These are phyloP conservation scores for Perdita meconis DNA, from an alignment of 2,888 invertebrate species.

Conservation along the genomic window DNA sequence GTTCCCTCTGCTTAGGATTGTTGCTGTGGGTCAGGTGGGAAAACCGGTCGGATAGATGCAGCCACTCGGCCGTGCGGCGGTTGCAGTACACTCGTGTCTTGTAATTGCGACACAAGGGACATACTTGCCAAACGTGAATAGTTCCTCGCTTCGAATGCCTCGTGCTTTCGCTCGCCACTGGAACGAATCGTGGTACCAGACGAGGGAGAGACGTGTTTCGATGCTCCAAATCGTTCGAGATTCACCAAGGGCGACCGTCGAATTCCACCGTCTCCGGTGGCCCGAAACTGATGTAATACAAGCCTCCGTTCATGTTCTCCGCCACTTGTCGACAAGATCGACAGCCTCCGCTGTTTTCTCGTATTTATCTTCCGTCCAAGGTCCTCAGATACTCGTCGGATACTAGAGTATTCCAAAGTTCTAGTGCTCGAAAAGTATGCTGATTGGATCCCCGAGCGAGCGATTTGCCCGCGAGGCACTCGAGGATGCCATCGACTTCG, in stretches of 20 bases:
- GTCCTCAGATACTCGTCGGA: too few relatives aligned
- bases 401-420: too few relatives aligned
- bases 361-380: too few relatives aligned
- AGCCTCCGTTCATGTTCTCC: too few relatives aligned
- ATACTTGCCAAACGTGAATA: slow-evolving; percentile 49
- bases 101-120: slow-evolving; percentile 48
- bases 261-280: background rate
- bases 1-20: slow-evolving; percentile 52
- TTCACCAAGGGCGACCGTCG: background rate
- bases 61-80: slow-evolving; percentile 14
- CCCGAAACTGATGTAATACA: too few relatives aligned
- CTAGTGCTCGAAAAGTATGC: too few relatives aligned
- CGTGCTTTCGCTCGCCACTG: background rate
- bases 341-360: too few relatives aligned
- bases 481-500: too few relatives aligned
- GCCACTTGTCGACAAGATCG: too few relatives aligned
- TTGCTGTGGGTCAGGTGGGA: slow-evolving; percentile 75
- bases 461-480: too few relatives aligned
- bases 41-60: slow-evolving; percentile 75
- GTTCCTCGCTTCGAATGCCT: slow-evolving; percentile 27
- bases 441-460: too few relatives aligned
- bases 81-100: slow-evolving; percentile 29
- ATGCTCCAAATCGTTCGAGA: background rate
- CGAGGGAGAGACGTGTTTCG: background rate
- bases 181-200: background rate